Base-by-base conservation (phyloP, 2,113 vertebrate species). In the Lophotis ruficrista region DNA sequence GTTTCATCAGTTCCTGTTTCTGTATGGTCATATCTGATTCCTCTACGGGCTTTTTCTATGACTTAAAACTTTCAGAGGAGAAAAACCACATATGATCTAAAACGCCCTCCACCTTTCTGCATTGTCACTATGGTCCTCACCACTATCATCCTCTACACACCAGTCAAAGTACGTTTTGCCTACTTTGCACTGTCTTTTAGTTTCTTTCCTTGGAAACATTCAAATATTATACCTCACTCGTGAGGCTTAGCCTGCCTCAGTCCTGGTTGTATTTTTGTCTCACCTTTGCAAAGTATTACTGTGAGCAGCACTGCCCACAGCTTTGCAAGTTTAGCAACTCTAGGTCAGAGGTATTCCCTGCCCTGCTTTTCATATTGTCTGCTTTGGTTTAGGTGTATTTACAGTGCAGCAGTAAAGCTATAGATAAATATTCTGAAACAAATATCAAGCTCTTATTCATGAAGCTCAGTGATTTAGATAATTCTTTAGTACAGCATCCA, bases 41-140 rank as follows among this genome's bases (percentile, higher is more conserved):
- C 22, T 84, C 50, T 73, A 35, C 0, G 53, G 64, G 57, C 45
- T 94, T 95, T 96, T 95, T 89, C 83, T 91, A 8, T 92, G 91
- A 95, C 89, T 91, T 81, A 78, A 90, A 90, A 87, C 48, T 89
- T 95, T 87, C 64, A 62, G 48, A 79, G 65, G 79, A 83, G 45
- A 53, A 93, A 96, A 95, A 84, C 73, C 83, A 51, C 61, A 28
- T 8, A 30, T 43, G 45, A 54, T 68, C 23, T 94, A 61, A 69
- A 93, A 62, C 0, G 0, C 73, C 69, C 91, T 69, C 65, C 56
- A 71, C 83, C 51, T 82, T 93, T 90, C 90, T 96, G 80, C 72
- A 86, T 94, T 93, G 92, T 96, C 86, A 95, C 37, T 64, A 24
- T 69, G 57, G 65, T 72, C 17, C 48, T 93, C 50, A 38, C 24